phyloP scores from a whole-genome alignment of 2,113 vertebrate genomes.

The Turdus rufiventris region DNA sequence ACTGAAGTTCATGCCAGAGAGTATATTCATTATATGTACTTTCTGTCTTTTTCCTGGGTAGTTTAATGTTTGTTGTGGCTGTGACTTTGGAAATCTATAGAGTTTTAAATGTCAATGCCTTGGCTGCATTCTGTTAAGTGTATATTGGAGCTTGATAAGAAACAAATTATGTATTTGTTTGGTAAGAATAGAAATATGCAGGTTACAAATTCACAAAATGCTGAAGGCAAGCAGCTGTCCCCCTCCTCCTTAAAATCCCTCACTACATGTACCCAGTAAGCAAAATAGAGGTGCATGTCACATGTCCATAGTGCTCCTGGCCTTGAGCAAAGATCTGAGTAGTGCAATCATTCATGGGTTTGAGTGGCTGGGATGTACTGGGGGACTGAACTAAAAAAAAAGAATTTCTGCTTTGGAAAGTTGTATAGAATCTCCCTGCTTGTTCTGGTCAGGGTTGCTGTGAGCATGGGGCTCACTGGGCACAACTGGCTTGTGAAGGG shows the following conservation, averaged over 20 bases:
- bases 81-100: neutral
- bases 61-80: neutral
- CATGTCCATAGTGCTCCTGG: accelerated
- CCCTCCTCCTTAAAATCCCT: neutral
- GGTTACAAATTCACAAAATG: neutral
- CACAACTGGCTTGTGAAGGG: neutral
- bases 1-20: neutral
- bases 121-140: neutral
- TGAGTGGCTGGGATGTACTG: neutral
- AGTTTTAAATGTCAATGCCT: neutral
- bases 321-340: neutral
- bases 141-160: neutral
- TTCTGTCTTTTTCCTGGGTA: neutral
- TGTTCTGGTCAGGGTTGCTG: neutral
- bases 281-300: neutral
- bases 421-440: neutral
- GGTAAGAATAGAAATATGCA: neutral
- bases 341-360: neutral
- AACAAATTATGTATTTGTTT: neutral
- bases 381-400: neutral
- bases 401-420: neutral
- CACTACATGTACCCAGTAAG: neutral
- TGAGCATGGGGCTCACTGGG: neutral
- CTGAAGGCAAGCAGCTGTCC: neutral
- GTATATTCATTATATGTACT: neutral